Evolutionary conservation across 2,888 invertebrate genomes (phyloP).

Genomic region (Polylopha cassiicola): DNA sequence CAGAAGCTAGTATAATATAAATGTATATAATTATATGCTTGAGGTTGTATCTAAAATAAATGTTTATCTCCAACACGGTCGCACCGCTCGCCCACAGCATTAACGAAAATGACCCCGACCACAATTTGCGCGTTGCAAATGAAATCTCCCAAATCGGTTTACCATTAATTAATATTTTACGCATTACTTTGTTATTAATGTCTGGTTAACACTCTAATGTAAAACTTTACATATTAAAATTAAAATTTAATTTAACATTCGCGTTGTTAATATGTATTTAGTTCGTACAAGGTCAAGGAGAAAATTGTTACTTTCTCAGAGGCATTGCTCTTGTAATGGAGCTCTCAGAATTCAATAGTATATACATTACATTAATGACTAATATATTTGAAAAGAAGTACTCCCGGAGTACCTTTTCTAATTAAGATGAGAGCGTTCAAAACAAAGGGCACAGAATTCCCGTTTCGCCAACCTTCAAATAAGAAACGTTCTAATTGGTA

Average conservation of each 20-base stretch:
- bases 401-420: slow-evolving; percentile 13
- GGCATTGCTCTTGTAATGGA: too few species aligned
- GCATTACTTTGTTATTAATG: slow-evolving; percentile 17
- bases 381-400: too few species aligned
- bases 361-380: too few species aligned
- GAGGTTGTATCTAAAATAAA: neutral
- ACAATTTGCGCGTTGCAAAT: slow-evolving; percentile 64
- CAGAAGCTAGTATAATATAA: too few species aligned
- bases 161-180: slow-evolving; percentile 53
- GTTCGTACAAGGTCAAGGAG: too few species aligned
- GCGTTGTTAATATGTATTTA: too few species aligned
- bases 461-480: slow-evolving; percentile 29
- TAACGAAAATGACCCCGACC: slow-evolving; percentile 58
- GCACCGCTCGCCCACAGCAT: slow-evolving; percentile 37
- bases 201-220: slow-evolving; percentile 5
- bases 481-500: slow-evolving; percentile 32
- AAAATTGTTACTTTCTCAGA: too few species aligned
- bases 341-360: too few species aligned
- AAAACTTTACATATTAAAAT: slow-evolving; percentile 17
- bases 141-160: slow-evolving; percentile 65
- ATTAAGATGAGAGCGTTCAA: slow-evolving; percentile 22
- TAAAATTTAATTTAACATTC: neutral
- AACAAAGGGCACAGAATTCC: slow-evolving; percentile 26
- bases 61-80: neutral
- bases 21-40: too few species aligned